Percentiles rank a stretch among this genome's conserved stretches.
phyloP scores from a whole-genome alignment of 2,888 invertebrate genomes.

The Rhagonycha fulva region DNA sequence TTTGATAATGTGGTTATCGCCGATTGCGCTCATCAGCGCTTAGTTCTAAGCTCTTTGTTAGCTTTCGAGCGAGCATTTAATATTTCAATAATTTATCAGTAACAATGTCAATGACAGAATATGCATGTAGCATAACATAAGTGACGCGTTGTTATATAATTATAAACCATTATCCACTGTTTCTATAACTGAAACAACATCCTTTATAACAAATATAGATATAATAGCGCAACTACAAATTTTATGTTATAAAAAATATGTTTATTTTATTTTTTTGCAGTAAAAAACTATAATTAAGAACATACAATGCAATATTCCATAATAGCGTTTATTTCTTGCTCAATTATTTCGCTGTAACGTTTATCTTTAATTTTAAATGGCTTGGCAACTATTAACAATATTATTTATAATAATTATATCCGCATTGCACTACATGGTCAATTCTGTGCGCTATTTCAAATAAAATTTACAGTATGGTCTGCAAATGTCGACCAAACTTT shows the following conservation, averaged over 20 bases:
- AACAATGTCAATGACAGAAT: background rate
- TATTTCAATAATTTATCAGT: background rate
- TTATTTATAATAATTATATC: background rate
- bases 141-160: background rate
- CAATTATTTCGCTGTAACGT: background rate
- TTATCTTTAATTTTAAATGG: background rate
- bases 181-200: background rate
- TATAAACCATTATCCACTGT: background rate
- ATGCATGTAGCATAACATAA: background rate
- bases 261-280: background rate
- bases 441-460: background rate
- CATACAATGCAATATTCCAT: background rate
- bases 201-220: background rate
- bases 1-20: too few relatives aligned
- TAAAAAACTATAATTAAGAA: background rate
- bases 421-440: background rate
- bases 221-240: background rate
- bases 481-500: background rate
- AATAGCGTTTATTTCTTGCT: background rate
- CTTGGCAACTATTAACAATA: background rate
- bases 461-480: background rate
- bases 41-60: too few relatives aligned
- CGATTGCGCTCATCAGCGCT: too few relatives aligned
- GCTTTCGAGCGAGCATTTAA: too few relatives aligned
- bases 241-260: background rate